Evolutionary conservation across 2,113 vertebrate genomes (phyloP).

Genomic region (Onychorhynchus coronatus): DNA sequence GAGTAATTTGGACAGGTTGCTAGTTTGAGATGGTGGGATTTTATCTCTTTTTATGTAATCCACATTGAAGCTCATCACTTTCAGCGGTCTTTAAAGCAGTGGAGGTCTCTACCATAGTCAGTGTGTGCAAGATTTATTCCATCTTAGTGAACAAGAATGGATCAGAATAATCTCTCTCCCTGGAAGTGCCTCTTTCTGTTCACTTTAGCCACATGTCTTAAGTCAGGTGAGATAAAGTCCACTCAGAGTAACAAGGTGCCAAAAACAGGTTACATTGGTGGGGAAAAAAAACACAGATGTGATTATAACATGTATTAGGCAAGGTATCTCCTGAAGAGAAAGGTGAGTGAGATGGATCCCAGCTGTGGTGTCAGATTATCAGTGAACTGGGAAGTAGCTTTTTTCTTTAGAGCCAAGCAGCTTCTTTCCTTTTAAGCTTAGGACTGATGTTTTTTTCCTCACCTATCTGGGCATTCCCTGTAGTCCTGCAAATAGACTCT

Average conservation of each 20-base stretch:
- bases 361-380: not conserved
- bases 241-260: not conserved
- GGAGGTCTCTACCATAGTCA: not conserved
- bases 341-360: not conserved
- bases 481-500: conserved; percentile 22
- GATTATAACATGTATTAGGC: not conserved
- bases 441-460: not conserved
- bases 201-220: not conserved
- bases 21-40: not conserved
- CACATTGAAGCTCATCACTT: not conserved
- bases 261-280: not conserved
- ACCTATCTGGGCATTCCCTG: not conserved
- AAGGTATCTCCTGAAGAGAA: conserved; percentile 17
- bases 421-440: not conserved
- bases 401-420: not conserved
- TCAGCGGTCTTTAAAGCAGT: not conserved
- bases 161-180: not conserved
- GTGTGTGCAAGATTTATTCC: not conserved
- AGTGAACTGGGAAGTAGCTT: not conserved
- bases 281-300: not conserved
- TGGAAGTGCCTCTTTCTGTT: not conserved
- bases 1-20: not conserved
- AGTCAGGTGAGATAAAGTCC: not conserved
- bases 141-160: not conserved
- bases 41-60: not conserved